These are phyloP conservation scores for Adelges cooleyi DNA, from an alignment of 1,140 invertebrate genomes.

Conservation along the genomic window DNA sequence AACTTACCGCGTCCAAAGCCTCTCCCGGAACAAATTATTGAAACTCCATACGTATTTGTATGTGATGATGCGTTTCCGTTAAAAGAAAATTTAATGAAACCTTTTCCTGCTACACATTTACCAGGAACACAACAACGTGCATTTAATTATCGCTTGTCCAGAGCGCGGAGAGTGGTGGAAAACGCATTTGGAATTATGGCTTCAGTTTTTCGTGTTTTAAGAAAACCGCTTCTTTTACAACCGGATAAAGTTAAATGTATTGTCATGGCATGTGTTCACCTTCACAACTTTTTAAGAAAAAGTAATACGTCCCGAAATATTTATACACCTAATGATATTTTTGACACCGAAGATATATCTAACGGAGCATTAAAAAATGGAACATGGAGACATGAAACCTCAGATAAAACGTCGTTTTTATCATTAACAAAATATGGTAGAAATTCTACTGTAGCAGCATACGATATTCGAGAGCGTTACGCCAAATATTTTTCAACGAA, in stretches of 20 bases:
- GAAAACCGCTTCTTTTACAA: slow-evolving; percentile 23
- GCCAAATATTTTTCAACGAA: background rate
- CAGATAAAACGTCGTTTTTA: background rate
- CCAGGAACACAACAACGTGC: slow-evolving; percentile 25
- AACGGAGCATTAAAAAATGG: background rate
- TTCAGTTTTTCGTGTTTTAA: slow-evolving; percentile 29
- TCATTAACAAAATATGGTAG: background rate
- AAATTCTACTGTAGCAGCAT: background rate
- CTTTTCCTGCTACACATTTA: background rate
- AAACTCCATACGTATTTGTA: slow-evolving; percentile 21
- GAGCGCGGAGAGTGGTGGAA: slow-evolving; percentile 37
- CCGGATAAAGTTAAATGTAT: slow-evolving; percentile 22
- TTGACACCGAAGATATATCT: background rate
- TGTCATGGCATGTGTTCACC: slow-evolving; percentile 18
- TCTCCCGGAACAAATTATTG: background rate
- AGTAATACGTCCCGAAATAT: background rate
- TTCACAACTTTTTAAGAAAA: slow-evolving; percentile 19
- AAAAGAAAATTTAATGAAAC: slow-evolving; percentile 16
- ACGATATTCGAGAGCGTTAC: slow-evolving; percentile 3
- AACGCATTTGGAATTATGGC: slow-evolving; percentile 39
- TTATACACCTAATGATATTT: slow-evolving; percentile 3
- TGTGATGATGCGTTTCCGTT: slow-evolving; percentile 21
- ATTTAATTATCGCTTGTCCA: slow-evolving; percentile 39
- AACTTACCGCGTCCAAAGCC: background rate
- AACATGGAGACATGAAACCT: background rate